Evolutionary conservation across 2,888 invertebrate genomes (phyloP), one percentile per base, ranked within the genome.

Genomic region (Aleiodes testaceus): DNA sequence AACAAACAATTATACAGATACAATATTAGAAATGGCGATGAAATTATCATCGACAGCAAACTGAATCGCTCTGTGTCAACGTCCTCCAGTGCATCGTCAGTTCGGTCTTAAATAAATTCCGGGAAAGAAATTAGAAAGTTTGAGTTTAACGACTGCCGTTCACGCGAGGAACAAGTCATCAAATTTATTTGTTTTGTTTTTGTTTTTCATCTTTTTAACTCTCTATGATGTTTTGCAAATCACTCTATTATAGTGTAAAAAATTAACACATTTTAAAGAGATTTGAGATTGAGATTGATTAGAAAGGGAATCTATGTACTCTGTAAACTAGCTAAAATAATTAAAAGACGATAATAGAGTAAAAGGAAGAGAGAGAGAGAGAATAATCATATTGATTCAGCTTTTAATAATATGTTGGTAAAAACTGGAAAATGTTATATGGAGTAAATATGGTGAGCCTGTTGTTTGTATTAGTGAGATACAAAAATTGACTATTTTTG

Each of bases 1-100:
- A 94, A 94, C 80, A 96, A 97, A 85, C 95, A 94, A 86, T 90
- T 97, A 20, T 97, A 97, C 87, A 95, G 96, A 73, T 97, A 97
- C 88, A 96, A 96, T 88, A 94, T 97, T 74, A 90, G 93, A 77
- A 93, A 94, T 72, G 97, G 96, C 11, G 97, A 97, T 87, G 96
- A 96, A 88, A 96, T 97, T 81, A 94, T 96, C 77, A 93, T 97
- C 74, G 95, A 96, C 86, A 93, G 92, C 74, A 95, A 95, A 86
- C 88, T 91, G 77, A 92, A 92, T 84, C 89, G 90, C 78, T 89
- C 79, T 70, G 79, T 76, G 11, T 86, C 87, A 18, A 77, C 82
- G 26, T 80, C 84, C 2, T 84, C 85, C 59, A 79, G 79, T 67
- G 78, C 84, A 72, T 83, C 84, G 78, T 84, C 85, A 63, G 82